These are phyloP conservation scores for Nycticebus coucang DNA, from an alignment of 2,113 vertebrate genomes.

Conservation along the genomic window DNA sequence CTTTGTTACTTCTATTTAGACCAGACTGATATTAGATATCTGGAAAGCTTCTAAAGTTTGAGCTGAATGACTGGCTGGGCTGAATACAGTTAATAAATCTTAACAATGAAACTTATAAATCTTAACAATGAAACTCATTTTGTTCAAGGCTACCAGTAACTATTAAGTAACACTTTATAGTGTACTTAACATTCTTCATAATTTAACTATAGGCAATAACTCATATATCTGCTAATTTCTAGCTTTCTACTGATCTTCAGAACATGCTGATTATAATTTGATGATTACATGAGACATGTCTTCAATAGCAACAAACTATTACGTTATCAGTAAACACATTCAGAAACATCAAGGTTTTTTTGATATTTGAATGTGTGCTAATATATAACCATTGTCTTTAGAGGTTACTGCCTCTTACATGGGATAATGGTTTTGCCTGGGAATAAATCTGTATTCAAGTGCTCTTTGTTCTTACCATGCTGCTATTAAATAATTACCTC, in stretches of 20 bases:
- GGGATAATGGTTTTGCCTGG: neutral
- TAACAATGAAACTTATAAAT: neutral
- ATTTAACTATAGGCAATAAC: slow-evolving; percentile 71
- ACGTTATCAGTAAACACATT: neutral
- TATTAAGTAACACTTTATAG: slow-evolving; percentile 48
- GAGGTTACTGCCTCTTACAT: neutral
- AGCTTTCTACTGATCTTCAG: slow-evolving; percentile 26
- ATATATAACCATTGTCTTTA: neutral
- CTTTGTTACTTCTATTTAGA: neutral
- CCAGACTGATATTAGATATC: neutral
- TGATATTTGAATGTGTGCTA: neutral
- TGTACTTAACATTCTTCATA: slow-evolving; percentile 60
- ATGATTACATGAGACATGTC: neutral
- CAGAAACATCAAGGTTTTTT: neutral
- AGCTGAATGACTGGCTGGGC: neutral
- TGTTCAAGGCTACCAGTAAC: slow-evolving; percentile 44
- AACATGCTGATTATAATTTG: slow-evolving; percentile 67
- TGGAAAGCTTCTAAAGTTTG: slow-evolving; percentile 35
- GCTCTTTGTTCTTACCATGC: neutral
- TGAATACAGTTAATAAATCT: slow-evolving; percentile 25
- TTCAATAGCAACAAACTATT: neutral
- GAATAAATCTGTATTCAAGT: slow-evolving; percentile 1
- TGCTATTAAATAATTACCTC: neutral
- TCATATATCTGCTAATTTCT: slow-evolving; percentile 69
- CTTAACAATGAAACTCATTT: neutral